Percentiles rank a stretch among this genome's conserved stretches.
Evolutionary conservation across 1,140 invertebrate species (phyloP).

Genomic region (Campoletis sonorensis): DNA sequence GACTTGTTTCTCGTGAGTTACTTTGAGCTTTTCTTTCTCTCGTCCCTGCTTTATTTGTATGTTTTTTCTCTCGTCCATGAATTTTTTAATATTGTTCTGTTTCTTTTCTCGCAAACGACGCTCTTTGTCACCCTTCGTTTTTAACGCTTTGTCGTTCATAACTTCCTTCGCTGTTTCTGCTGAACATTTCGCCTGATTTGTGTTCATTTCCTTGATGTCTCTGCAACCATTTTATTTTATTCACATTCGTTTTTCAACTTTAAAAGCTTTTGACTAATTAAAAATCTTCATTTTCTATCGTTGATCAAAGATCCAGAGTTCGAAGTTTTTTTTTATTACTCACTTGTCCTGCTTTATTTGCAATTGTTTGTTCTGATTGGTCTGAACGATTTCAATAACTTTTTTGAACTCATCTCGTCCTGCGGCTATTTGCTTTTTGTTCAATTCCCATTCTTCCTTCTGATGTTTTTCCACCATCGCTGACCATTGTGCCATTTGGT

Average conservation of each 20-base stretch:
- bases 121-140: constrained; percentile 98
- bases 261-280: not conserved
- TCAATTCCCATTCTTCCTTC: constrained; percentile 93
- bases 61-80: constrained; percentile 97
- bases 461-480: constrained; percentile 93
- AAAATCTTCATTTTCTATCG: too few species aligned
- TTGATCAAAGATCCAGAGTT: not conserved
- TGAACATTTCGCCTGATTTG: constrained; percentile 95
- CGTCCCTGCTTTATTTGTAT: constrained; percentile 92
- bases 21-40: constrained; percentile 95
- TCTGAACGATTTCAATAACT: constrained; percentile 92
- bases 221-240: constrained; percentile 69
- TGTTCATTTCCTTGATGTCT: constrained; percentile 97
- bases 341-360: constrained; percentile 94
- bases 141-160: constrained; percentile 96
- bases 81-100: constrained; percentile 99
- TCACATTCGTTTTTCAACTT: constrained; percentile 8
- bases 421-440: constrained; percentile 88
- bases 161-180: constrained; percentile 98
- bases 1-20: constrained; percentile 93
- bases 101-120: constrained; percentile 95
- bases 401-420: constrained; percentile 92
- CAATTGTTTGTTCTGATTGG: constrained; percentile 93
- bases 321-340: constrained; percentile 49
- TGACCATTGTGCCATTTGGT: constrained; percentile 96